These are phyloP conservation scores for Tribolium freemani DNA, from an alignment of 2,888 invertebrate genomes.

Conservation along the genomic window DNA sequence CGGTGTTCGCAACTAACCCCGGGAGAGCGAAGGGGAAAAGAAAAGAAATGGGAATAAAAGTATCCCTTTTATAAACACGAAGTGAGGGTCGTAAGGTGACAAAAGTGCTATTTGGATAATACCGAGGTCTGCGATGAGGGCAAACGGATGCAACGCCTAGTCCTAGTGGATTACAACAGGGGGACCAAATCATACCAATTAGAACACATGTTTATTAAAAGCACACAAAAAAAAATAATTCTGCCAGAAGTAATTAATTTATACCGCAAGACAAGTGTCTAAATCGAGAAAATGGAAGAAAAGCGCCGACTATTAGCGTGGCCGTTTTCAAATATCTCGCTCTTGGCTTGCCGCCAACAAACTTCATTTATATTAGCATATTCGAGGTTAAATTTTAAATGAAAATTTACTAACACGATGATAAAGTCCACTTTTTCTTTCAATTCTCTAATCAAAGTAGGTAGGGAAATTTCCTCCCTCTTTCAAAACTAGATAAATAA, in stretches of 20 bases:
- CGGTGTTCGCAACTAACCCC: constrained; percentile 5
- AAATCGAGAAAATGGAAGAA: background rate
- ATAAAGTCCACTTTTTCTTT: background rate
- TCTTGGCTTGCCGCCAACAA: constrained; percentile 16
- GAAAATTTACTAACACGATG: background rate
- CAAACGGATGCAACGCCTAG: constrained; percentile 19
- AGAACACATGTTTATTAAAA: constrained; percentile 1
- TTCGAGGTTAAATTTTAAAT: constrained; percentile 6
- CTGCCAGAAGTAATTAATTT: background rate
- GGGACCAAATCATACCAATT: constrained; percentile 34
- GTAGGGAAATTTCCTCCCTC: no score
- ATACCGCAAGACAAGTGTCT: background rate
- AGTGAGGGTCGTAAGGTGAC: constrained; percentile 47
- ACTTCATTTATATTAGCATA: constrained; percentile 31
- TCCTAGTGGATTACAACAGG: constrained; percentile 2
- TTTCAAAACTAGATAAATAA: background rate
- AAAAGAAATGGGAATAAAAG: constrained; percentile 35
- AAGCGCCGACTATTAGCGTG: constrained; percentile 26
- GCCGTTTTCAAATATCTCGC: constrained; percentile 19
- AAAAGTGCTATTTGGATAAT: constrained; percentile 51
- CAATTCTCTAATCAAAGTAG: background rate
- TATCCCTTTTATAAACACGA: constrained; percentile 37
- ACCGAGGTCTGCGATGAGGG: constrained; percentile 36
- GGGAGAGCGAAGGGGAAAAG: constrained; percentile 13
- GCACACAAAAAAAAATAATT: no score